Percentiles rank a stretch among this genome's conserved stretches.
Conservation (phyloP, 1,140 invertebrate species). For the Agrypnia vestita region DNA sequence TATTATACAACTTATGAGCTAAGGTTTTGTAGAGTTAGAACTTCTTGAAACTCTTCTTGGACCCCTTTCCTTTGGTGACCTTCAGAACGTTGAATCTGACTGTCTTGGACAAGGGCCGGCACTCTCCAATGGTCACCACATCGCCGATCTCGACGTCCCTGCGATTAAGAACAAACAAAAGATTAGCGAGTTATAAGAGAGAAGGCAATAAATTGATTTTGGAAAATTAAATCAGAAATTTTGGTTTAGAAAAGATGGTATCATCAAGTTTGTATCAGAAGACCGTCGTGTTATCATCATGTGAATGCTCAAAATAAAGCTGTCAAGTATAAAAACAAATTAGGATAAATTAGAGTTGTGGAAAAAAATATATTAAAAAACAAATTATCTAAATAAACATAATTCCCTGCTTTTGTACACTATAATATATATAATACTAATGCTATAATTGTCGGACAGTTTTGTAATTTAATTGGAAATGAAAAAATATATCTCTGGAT, state of each 20-base stretch:
- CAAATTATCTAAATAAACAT: too few relatives aligned
- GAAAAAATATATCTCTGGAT: too few relatives aligned
- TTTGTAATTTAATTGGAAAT: too few relatives aligned
- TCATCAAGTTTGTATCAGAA: slow-evolving; percentile 77
- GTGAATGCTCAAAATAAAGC: background rate
- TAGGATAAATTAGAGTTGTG: too few relatives aligned
- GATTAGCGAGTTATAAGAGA: background rate
- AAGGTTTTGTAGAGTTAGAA: slow-evolving; percentile 74
- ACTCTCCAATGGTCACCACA: slow-evolving; percentile 98
- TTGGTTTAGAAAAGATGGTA: slow-evolving; percentile 59
- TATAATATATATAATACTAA: too few relatives aligned
- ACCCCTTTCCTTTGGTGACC: slow-evolving; percentile 93
- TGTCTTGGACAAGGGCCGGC: slow-evolving; percentile 98
- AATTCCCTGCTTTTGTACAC: too few relatives aligned
- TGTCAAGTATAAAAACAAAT: too few relatives aligned
- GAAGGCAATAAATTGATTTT: background rate
- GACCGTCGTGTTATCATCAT: slow-evolving; percentile 74
- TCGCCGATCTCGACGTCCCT: slow-evolving; percentile 98
- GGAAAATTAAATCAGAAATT: slow-evolving; percentile 50
- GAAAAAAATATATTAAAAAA: too few relatives aligned
- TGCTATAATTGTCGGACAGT: too few relatives aligned
- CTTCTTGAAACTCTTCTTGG: slow-evolving; percentile 97
- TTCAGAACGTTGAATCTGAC: slow-evolving; percentile 99
- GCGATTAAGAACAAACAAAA: slow-evolving; percentile 68
- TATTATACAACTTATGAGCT: slow-evolving; percentile 57